Base-by-base conservation (phyloP, 2,888 invertebrate species). In the Oithona nana region DNA sequence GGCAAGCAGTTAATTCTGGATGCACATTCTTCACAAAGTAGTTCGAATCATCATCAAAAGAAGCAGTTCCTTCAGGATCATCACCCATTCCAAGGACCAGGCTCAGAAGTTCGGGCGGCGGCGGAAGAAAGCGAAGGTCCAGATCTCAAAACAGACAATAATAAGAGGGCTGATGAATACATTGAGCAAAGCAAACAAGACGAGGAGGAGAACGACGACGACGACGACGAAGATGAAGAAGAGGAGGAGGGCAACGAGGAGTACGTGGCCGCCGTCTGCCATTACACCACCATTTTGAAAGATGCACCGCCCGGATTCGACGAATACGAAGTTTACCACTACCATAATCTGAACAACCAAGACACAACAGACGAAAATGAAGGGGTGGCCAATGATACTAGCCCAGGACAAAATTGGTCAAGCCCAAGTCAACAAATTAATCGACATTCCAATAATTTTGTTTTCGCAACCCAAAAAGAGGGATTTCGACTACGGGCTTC, bases 271-370 rank as follows among this genome's bases (percentile, higher is more conserved):
- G 51, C 52, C 2, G 56, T 62, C 11, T 56, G 62, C 52, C 62
- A 56, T 16, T 62, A 57, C 22, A 57, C 56, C 13, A 56, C 62
- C 26, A 29, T 56, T 13, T 13, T 56, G 11, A 54, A 61, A 30
- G 61, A 61, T 22, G 28, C 52, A 8, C 61, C 61, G n/a, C 61
- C 61, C n/a, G 61, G 61, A 1, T 61, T 61, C 49, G 26, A 49
- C 28, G 54, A 57, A n/a, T 57, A 57, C 24, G 57, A 57, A 30
- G 57, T 57, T 13, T n/a, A n/a, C n/a, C 26, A 57, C 57, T 57
- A 57, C 30, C 16, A 13, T 13, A 57, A 57, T 29, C 29, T 57
- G 16, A 24, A 57, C 3, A n/a, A 52, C 11, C 20, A 52, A 11
- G n/a, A 11, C 24, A 8, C 11, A 6, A 11, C 8, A 6, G 52